Conservation (phyloP, 2,888 invertebrate species). For the Augiades crinisus region DNA sequence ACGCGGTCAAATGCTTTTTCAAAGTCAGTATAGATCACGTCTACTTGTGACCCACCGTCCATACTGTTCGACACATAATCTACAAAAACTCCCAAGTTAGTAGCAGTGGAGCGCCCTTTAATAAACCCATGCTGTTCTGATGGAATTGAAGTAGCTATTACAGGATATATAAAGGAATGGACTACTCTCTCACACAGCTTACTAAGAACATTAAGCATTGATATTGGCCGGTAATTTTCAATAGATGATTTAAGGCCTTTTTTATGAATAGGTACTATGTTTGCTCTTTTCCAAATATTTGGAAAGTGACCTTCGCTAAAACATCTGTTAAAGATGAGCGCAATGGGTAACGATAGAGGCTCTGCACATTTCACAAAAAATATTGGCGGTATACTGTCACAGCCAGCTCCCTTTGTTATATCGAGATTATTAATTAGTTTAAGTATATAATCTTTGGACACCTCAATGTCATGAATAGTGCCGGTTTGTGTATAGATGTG, state of each 20-base stretch:
- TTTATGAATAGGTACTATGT: constrained; percentile 8
- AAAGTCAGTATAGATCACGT: constrained; percentile 38
- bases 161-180: constrained; percentile 9
- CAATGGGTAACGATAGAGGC: not conserved
- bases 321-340: constrained; percentile 7
- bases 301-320: constrained; percentile 7
- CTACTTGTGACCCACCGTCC: constrained; percentile 28
- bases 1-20: constrained; percentile 35
- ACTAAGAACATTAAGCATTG: not conserved
- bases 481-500: not conserved
- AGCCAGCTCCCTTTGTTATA: not conserved
- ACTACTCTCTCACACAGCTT: constrained; percentile 6
- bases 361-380: constrained; percentile 1
- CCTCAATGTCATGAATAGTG: not conserved
- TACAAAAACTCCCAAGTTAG: constrained; percentile 29
- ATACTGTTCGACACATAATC: constrained; percentile 19
- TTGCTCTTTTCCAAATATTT: constrained; percentile 4
- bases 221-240: constrained; percentile 13
- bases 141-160: not conserved
- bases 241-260: constrained; percentile 2
- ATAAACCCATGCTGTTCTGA: constrained; percentile 27
- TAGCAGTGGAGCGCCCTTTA: constrained; percentile 28
- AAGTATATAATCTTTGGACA: not conserved
- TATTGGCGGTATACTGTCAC: not conserved
- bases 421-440: not conserved